Conservation (phyloP, 1,140 invertebrate genomes). For the Drosophila navojoa region DNA sequence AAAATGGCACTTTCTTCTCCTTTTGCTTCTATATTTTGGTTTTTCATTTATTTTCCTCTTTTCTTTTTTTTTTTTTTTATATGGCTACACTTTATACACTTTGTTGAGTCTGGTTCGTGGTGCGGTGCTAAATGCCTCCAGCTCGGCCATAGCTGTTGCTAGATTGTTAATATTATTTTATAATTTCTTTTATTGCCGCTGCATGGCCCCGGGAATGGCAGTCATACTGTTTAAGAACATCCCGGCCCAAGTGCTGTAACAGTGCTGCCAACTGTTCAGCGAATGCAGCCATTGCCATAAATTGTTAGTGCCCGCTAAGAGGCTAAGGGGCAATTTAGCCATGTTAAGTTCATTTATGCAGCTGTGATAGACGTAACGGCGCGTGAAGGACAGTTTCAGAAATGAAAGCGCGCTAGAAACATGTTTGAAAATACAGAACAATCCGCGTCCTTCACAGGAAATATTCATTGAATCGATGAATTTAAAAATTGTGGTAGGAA, state of each 20-base stretch:
- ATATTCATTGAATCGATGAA: too few relatives aligned
- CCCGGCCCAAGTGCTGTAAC: constrained; percentile 37
- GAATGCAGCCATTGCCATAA: constrained; percentile 24
- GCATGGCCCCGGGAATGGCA: constrained; percentile 18
- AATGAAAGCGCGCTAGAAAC: background rate
- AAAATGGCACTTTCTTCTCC: constrained; percentile 56
- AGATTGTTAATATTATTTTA: constrained; percentile 78
- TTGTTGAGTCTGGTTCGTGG: constrained; percentile 46
- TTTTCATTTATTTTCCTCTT: constrained; percentile 13
- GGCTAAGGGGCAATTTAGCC: constrained; percentile 6
- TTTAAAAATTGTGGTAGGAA: too few relatives aligned
- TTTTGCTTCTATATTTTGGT: constrained; percentile 23
- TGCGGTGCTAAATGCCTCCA: constrained; percentile 42
- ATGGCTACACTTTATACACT: constrained; percentile 50
- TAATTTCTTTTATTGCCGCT: constrained; percentile 70
- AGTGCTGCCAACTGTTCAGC: background rate
- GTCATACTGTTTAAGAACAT: constrained; percentile 29
- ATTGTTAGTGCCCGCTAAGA: constrained; percentile 9
- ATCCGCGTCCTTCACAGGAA: too few relatives aligned
- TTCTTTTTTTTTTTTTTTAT: constrained; percentile 23
- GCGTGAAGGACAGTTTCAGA: background rate
- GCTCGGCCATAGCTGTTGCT: constrained; percentile 43
- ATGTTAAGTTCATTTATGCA: constrained; percentile 11
- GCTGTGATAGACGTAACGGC: background rate
- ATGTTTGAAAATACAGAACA: too few relatives aligned